Conservation (phyloP, 2,113 vertebrate genomes). For the Anas platyrhynchos region DNA sequence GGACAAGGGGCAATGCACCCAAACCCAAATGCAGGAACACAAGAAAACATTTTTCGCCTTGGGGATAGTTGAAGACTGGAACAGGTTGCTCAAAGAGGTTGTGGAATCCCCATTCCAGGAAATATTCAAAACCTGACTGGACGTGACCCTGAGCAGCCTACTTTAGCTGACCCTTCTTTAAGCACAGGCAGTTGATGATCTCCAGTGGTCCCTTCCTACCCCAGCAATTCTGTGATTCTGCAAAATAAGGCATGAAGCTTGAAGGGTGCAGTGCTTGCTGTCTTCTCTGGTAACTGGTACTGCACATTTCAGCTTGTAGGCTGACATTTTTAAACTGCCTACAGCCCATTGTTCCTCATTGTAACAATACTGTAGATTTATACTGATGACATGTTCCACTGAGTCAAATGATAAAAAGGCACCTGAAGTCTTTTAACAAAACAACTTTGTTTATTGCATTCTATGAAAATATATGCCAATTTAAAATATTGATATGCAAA, state of each 20-base stretch:
- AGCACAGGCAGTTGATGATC: not conserved
- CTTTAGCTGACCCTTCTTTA: not conserved
- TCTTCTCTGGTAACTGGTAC: not conserved
- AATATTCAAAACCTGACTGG: not conserved
- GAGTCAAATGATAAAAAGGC: not conserved
- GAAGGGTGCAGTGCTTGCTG: not conserved
- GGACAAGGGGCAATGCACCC: not conserved
- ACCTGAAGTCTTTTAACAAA: not conserved
- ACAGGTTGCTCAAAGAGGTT: not conserved
- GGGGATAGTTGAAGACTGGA: not conserved
- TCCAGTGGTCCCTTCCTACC: not conserved
- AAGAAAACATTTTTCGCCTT: not conserved
- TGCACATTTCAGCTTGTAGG: not conserved
- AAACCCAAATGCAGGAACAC: not conserved
- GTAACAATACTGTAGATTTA: not conserved
- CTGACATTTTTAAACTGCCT: not conserved
- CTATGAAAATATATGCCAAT: not conserved
- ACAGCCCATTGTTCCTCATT: not conserved
- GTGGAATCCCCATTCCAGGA: not conserved
- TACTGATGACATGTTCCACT: not conserved
- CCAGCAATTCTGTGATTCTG: not conserved
- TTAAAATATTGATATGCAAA: not conserved
- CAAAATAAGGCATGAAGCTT: not conserved
- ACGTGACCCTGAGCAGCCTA: accelerated
- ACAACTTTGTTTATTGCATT: not conserved